These are phyloP conservation scores for Pachydiplax longipennis DNA, from an alignment of 2,888 invertebrate species.

Conservation along the genomic window DNA sequence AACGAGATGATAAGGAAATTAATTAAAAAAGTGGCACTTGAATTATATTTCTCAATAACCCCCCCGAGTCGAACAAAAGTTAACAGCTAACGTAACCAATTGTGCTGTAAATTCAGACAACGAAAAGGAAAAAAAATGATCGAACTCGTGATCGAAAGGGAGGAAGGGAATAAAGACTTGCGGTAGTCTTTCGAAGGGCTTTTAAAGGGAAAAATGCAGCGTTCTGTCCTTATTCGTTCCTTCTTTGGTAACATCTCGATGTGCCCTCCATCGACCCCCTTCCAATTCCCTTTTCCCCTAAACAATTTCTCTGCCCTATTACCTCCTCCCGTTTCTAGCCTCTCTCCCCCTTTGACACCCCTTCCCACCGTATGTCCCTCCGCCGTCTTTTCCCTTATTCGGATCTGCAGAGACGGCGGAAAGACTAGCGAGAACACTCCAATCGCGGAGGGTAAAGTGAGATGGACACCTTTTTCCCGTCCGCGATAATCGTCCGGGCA, in stretches of 20 bases:
- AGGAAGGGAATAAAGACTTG: not conserved
- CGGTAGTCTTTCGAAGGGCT: not conserved
- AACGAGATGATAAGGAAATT: too few relatives aligned
- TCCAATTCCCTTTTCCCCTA: not conserved
- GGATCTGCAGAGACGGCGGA: not conserved
- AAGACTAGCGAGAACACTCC: not conserved
- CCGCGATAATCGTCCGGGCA: not conserved
- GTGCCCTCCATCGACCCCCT: not conserved
- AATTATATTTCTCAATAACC: too few relatives aligned
- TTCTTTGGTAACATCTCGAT: not conserved
- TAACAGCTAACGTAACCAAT: too few relatives aligned
- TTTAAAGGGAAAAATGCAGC: not conserved
- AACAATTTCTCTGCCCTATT: not conserved
- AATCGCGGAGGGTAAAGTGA: not conserved
- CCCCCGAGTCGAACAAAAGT: too few relatives aligned
- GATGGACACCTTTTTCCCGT: constrained; percentile 33
- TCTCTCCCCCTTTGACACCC: not conserved
- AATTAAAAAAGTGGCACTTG: too few relatives aligned
- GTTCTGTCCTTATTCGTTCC: not conserved
- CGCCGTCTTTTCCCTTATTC: not conserved
- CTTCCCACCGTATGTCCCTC: not conserved
- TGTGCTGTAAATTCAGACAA: too few relatives aligned
- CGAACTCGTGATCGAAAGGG: not conserved
- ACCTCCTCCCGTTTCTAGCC: not conserved
- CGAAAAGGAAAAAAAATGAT: too few relatives aligned